Conservation (phyloP, 1,140 invertebrate species). For the Galleria mellonella region DNA sequence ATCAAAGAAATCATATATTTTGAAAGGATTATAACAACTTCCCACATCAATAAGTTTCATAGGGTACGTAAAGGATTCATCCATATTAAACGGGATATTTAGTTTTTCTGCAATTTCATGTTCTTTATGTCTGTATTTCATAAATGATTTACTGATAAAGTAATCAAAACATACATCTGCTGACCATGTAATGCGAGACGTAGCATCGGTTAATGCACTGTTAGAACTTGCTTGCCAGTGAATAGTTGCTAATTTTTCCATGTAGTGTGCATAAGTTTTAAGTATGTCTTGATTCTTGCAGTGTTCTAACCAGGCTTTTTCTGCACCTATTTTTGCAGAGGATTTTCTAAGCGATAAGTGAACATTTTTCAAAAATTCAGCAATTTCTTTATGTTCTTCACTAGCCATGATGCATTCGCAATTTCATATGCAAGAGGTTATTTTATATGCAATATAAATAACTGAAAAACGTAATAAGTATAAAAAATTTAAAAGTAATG, state of each 20-base stretch:
- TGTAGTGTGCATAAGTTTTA: slow-evolving; percentile 82
- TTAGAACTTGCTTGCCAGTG: slow-evolving; percentile 80
- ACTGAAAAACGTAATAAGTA: no score
- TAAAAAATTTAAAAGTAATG: no score
- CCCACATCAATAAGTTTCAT: slow-evolving; percentile 90
- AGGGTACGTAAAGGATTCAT: slow-evolving; percentile 41
- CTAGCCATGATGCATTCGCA: slow-evolving; percentile 35
- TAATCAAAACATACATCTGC: slow-evolving; percentile 80
- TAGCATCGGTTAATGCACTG: slow-evolving; percentile 59
- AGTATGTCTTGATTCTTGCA: slow-evolving; percentile 77
- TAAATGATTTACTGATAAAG: slow-evolving; percentile 76
- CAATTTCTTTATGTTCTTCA: slow-evolving; percentile 51
- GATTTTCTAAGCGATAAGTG: slow-evolving; percentile 40
- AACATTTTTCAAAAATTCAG: slow-evolving; percentile 52
- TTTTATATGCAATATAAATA: no score
- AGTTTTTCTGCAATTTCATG: slow-evolving; percentile 64
- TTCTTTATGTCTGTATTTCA: slow-evolving; percentile 75
- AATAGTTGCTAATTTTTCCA: slow-evolving; percentile 83
- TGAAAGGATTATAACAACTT: slow-evolving; percentile 95
- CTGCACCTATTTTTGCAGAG: slow-evolving; percentile 29
- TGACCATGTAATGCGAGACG: slow-evolving; percentile 83
- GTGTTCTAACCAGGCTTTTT: slow-evolving; percentile 82
- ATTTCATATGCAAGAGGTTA: no score
- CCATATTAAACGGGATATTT: slow-evolving; percentile 20
- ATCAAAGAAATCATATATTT: slow-evolving; percentile 78